phyloP scores from a whole-genome alignment of 2,113 vertebrate species.

The Clarias magur region DNA sequence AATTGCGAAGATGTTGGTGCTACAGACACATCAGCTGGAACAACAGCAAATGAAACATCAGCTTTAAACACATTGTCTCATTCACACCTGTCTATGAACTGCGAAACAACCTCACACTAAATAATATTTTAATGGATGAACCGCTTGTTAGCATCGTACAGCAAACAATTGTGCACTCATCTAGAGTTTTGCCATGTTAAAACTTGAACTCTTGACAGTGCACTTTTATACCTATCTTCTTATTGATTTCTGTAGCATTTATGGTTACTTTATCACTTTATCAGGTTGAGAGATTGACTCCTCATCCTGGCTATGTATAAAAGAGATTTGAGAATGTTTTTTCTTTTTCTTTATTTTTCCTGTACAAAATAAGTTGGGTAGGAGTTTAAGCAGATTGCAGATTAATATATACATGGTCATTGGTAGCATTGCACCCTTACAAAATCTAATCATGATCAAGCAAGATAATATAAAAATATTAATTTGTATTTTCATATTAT shows the following conservation, averaged over 20 bases:
- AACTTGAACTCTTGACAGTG: neutral
- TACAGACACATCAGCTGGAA: conserved; percentile 56
- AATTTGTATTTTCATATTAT: too few species aligned
- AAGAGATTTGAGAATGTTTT: too few species aligned
- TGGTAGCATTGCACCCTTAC: neutral
- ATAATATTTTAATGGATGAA: conserved; percentile 70
- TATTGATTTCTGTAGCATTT: neutral
- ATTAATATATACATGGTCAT: too few species aligned
- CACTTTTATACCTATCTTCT: neutral
- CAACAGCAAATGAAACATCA: conserved; percentile 51
- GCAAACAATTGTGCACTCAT: neutral
- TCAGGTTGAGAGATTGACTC: neutral
- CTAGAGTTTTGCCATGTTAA: neutral
- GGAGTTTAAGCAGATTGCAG: too few species aligned
- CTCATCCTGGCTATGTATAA: neutral
- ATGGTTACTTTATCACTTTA: neutral
- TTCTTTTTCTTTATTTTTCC: too few species aligned
- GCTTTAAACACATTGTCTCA: conserved; percentile 52
- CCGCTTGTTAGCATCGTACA: conserved; percentile 53
- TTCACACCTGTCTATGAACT: conserved; percentile 65
- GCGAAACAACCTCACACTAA: conserved; percentile 66
- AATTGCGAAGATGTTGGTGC: conserved; percentile 60
- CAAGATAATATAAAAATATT: neutral
- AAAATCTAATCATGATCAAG: neutral
- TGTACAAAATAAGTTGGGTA: too few species aligned